Conservation (phyloP, 2,797 vertebrate genomes). For the Clarias pachynema region DNA sequence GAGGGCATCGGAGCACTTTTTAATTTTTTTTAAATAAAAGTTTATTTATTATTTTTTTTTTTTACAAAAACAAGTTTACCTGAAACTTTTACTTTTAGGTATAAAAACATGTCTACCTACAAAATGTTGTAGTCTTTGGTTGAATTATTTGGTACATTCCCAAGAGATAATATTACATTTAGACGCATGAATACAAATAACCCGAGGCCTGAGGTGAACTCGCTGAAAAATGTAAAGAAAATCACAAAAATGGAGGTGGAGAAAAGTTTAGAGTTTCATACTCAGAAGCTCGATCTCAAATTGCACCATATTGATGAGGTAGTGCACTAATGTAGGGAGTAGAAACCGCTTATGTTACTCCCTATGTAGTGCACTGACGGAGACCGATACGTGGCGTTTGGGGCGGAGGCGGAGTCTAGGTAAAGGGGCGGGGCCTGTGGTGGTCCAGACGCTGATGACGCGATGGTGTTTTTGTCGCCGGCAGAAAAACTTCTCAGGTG, state of each 20-base stretch:
- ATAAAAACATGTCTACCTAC: no score
- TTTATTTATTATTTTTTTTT: neutral
- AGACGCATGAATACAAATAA: neutral
- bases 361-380: conserved; percentile 7
- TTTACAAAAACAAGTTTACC: neutral
- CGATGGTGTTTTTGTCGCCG: conserved; percentile 49
- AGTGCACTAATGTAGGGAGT: neutral
- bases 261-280: conserved; percentile 41
- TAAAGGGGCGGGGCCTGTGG: conserved; percentile 36
- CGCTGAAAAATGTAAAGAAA: neutral
- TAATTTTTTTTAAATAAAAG: neutral
- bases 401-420: neutral
- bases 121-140: neutral
- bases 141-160: neutral
- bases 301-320: no score
- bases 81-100: neutral
- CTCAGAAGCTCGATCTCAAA: neutral
- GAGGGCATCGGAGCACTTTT: conserved; percentile 3
- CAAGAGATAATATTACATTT: neutral
- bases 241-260: conserved; percentile 13
- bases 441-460: conserved; percentile 48
- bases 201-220: neutral
- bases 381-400: neutral
- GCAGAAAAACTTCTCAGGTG: conserved; percentile 53
- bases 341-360: neutral